phyloP scores from a whole-genome alignment of 2,797 vertebrate genomes.

The Pogoniulus pusillus region DNA sequence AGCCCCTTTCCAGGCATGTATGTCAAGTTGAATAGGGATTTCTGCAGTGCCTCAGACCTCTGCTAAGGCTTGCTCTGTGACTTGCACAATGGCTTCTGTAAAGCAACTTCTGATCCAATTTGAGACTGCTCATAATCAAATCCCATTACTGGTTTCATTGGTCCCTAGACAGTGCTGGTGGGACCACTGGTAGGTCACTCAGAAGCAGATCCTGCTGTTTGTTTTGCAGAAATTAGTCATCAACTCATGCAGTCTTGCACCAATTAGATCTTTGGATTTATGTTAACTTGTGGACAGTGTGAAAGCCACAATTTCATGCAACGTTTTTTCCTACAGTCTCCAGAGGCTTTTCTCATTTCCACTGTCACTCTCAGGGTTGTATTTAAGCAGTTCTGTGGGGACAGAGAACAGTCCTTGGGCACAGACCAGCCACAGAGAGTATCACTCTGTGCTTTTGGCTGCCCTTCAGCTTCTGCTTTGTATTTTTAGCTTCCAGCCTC shows the following conservation, averaged over 20 bases:
- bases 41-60: not conserved
- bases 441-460: conserved; percentile 25
- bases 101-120: not conserved
- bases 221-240: not conserved
- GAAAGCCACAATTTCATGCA: not conserved
- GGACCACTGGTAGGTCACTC: not conserved
- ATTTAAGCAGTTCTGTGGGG: not conserved
- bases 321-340: not conserved
- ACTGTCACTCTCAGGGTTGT: not conserved
- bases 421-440: not conserved
- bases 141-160: not conserved
- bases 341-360: not conserved
- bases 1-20: not conserved
- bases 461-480: conserved; percentile 17
- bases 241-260: not conserved
- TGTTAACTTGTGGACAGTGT: not conserved
- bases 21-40: not conserved
- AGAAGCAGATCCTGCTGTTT: not conserved
- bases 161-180: not conserved
- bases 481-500: conserved; percentile 47
- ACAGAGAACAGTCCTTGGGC: not conserved
- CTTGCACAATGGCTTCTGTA: not conserved
- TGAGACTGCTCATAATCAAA: not conserved
- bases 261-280: not conserved
- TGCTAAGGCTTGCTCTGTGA: not conserved